These are phyloP conservation scores for Drosophila subpulchrella DNA, from an alignment of 1,140 invertebrate genomes.

Conservation along the genomic window DNA sequence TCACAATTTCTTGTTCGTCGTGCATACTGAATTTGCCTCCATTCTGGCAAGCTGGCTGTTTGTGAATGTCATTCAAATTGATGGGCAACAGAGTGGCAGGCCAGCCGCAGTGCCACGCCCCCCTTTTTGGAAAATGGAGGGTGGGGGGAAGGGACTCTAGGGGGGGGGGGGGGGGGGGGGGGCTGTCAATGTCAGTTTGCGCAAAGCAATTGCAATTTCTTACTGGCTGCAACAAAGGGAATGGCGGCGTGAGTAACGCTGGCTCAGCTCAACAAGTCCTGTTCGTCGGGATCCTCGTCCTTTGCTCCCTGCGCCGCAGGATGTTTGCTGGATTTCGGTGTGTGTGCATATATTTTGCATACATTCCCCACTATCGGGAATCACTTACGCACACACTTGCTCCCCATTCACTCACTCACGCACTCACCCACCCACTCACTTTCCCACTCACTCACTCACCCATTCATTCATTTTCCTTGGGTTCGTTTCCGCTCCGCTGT, in stretches of 20 bases:
- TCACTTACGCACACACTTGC: conserved; percentile 59
- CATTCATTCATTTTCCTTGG: conserved; percentile 49
- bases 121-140: background rate
- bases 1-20: conserved; percentile 72
- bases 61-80: conserved; percentile 82
- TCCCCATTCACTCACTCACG: conserved; percentile 6
- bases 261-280: conserved; percentile 70
- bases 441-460: background rate
- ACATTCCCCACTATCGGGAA: conserved; percentile 64
- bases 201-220: conserved; percentile 73
- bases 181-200: conserved; percentile 73
- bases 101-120: conserved; percentile 30
- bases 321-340: conserved; percentile 8
- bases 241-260: conserved; percentile 30
- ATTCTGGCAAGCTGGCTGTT: conserved; percentile 40
- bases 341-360: conserved; percentile 69
- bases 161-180: conserved; percentile 10
- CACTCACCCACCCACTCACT: conserved; percentile 12
- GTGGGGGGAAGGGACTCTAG: too few relatives aligned
- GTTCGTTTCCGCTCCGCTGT: conserved; percentile 52
- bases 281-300: background rate
- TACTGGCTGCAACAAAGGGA: conserved; percentile 46
- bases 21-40: conserved; percentile 36
- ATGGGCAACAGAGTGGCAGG: conserved; percentile 60
- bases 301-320: background rate